Conservation (phyloP, 1,140 invertebrate species). For the Sycobia sp. region DNA sequence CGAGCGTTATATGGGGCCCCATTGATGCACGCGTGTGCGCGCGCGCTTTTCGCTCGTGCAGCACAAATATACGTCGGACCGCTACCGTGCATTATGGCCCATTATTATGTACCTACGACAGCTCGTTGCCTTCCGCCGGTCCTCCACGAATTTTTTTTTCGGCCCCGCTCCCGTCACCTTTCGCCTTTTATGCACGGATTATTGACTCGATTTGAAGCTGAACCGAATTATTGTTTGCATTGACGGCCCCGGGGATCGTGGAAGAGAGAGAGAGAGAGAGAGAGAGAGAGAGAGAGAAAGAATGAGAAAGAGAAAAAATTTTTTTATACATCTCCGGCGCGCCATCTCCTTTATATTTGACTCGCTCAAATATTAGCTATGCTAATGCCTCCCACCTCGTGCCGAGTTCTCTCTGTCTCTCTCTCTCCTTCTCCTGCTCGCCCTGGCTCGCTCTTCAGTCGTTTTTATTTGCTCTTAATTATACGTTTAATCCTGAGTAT, state of each 20-base stretch:
- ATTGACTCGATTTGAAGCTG: constrained; percentile 12
- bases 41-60: background rate
- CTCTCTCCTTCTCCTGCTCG: no score
- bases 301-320: background rate
- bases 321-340: background rate
- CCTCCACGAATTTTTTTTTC: background rate
- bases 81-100: no score
- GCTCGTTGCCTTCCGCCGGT: background rate
- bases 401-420: no score
- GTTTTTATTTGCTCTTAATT: constrained; percentile 7
- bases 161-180: background rate
- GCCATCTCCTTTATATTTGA: background rate
- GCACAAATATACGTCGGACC: background rate
- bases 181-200: constrained; percentile 13
- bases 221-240: constrained; percentile 7
- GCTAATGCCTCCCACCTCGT: no score
- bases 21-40: constrained; percentile 21
- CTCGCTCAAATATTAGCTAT: background rate
- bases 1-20: constrained; percentile 44
- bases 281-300: no score
- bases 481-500: constrained; percentile 7
- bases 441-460: background rate
- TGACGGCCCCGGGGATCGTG: no score
- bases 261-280: no score
- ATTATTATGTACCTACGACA: no score